These are phyloP conservation scores for Chaetodon auriga DNA, from an alignment of 2,113 vertebrate species.

Conservation along the genomic window DNA sequence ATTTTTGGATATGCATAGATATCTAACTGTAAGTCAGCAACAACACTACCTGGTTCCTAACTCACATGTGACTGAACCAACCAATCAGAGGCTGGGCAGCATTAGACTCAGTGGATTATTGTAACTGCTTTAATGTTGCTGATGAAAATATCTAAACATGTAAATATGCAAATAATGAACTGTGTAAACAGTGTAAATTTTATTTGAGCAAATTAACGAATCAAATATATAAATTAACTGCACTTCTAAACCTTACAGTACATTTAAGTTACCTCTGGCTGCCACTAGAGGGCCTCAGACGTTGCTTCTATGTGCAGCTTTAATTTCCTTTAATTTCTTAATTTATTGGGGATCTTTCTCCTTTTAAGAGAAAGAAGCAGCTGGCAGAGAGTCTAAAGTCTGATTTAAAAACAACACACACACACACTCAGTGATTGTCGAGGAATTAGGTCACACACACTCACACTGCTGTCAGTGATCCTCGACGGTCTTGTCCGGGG, in stretches of 20 bases:
- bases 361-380: slow-evolving; percentile 46
- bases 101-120: no score
- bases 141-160: no score
- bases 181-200: no score
- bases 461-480: slow-evolving; percentile 35
- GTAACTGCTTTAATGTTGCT: no score
- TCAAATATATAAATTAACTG: not conserved
- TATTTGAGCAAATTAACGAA: no score
- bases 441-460: slow-evolving; percentile 71
- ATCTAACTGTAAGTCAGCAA: no score
- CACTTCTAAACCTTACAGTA: not conserved
- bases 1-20: not conserved
- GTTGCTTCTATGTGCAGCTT: slow-evolving; percentile 7
- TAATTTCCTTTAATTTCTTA: slow-evolving; percentile 60
- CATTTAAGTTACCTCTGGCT: not conserved
- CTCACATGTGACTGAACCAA: not conserved
- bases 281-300: slow-evolving; percentile 9
- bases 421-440: slow-evolving; percentile 42
- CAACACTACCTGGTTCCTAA: not conserved
- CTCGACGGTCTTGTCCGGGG: slow-evolving; percentile 20
- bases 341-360: slow-evolving; percentile 54
- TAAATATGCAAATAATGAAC: no score
- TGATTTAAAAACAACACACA: slow-evolving; percentile 41
- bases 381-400: slow-evolving; percentile 55
- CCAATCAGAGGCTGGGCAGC: not conserved